Evolutionary conservation across 1,140 invertebrate species (phyloP).

Genomic region (Sarcophaga peregrina): DNA sequence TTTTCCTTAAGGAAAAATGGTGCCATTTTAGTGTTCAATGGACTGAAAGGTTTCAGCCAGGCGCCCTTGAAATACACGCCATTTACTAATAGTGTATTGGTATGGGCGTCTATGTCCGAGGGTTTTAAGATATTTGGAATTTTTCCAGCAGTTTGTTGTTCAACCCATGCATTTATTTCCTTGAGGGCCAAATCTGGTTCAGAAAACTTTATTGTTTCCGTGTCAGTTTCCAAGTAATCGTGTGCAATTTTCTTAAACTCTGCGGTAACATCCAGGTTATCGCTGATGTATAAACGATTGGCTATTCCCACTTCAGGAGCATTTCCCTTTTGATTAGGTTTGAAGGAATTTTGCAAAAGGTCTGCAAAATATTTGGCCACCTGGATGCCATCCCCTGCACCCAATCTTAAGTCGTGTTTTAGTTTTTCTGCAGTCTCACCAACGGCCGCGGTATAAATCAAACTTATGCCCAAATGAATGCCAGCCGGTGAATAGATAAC

Average conservation of each 20-base stretch:
- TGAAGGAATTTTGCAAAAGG: neutral
- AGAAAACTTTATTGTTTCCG: neutral
- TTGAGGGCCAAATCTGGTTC: neutral
- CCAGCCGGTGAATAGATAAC: neutral
- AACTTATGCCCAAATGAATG: neutral
- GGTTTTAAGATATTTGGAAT: neutral
- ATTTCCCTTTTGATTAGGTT: neutral
- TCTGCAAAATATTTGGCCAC: neutral
- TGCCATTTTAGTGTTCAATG: neutral
- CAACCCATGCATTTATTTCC: neutral
- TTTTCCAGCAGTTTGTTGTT: neutral
- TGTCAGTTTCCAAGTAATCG: neutral
- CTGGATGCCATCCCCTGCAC: neutral
- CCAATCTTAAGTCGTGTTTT: neutral
- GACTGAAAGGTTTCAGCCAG: neutral
- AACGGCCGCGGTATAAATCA: neutral
- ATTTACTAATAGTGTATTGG: neutral
- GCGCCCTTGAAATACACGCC: constrained; percentile 39
- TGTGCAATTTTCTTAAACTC: neutral
- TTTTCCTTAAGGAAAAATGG: neutral
- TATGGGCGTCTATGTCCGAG: neutral
- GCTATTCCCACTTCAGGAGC: neutral
- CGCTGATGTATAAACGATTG: neutral
- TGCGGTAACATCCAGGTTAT: neutral
- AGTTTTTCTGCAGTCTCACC: neutral